phyloP scores from a whole-genome alignment of 2,113 vertebrate genomes.

The Bos indicus region DNA sequence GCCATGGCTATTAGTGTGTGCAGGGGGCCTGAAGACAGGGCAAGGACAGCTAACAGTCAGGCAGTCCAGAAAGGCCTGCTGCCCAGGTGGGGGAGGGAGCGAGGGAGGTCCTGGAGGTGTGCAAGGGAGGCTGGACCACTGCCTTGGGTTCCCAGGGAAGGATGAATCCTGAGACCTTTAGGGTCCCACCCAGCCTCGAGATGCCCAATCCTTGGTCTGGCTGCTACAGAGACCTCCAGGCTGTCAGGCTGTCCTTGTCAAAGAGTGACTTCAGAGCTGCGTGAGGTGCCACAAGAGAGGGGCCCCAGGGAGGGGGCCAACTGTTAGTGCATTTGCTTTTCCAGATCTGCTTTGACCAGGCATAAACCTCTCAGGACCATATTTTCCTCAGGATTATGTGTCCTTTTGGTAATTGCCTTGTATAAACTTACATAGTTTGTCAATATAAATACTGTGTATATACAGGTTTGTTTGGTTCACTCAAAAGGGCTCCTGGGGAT shows the following conservation, averaged over 20 bases:
- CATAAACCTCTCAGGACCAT: slow-evolving; percentile 2
- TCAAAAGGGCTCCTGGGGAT: neutral
- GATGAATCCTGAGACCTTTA: neutral
- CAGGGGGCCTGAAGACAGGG: slow-evolving; percentile 34
- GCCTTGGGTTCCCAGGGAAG: neutral
- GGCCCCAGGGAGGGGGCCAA: neutral
- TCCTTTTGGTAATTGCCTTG: slow-evolving; percentile 20
- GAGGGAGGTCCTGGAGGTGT: neutral
- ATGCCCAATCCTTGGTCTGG: neutral
- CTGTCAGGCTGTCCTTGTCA: neutral
- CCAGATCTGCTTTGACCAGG: neutral
- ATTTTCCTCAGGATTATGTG: neutral
- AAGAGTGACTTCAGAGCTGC: neutral
- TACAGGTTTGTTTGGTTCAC: slow-evolving; percentile 1
- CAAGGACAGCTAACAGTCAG: slow-evolving; percentile 59
- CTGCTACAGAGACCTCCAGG: neutral
- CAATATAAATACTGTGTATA: slow-evolving; percentile 41
- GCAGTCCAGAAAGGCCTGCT: neutral
- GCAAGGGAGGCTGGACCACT: neutral
- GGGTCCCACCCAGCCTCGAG: neutral
- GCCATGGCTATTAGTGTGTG: slow-evolving; percentile 72
- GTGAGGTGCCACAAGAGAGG: neutral
- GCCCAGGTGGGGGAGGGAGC: neutral
- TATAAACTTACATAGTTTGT: slow-evolving; percentile 50
- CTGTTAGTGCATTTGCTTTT: neutral